phyloP scores from a whole-genome alignment of 2,797 vertebrate genomes.

The Fistularia commersonii region DNA sequence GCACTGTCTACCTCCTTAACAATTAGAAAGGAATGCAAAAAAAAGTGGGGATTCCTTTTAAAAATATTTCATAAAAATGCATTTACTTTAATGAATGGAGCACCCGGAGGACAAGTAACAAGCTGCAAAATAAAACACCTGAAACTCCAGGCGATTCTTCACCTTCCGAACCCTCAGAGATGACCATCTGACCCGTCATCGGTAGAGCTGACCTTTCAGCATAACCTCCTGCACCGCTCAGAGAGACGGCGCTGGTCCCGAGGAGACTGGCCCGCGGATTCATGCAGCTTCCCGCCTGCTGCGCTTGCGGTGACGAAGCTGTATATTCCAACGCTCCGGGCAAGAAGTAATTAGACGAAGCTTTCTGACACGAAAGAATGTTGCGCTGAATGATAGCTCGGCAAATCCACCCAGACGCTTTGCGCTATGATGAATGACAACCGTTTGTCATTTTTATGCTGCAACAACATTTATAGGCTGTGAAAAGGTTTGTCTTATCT shows the following conservation, averaged over 20 bases:
- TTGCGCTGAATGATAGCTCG: constrained; percentile 59
- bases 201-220: constrained; percentile 46
- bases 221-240: constrained; percentile 11
- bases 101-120: no score
- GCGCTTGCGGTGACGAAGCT: constrained; percentile 54
- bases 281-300: constrained; percentile 38
- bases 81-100: no score
- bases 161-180: constrained; percentile 20
- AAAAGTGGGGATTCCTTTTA: no score
- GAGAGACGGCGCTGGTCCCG: constrained; percentile 42
- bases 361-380: constrained; percentile 81
- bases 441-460: constrained; percentile 6
- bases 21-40: no score
- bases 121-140: constrained; percentile 16
- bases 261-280: constrained; percentile 47
- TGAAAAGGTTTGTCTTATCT: constrained; percentile 1
- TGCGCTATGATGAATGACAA: constrained; percentile 31
- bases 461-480: constrained; percentile 1
- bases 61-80: no score
- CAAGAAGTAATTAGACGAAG: constrained; percentile 68
- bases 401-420: constrained; percentile 33
- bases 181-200: constrained; percentile 38
- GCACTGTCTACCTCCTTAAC: no score
- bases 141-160: constrained; percentile 27
- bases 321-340: constrained; percentile 68